Base-by-base conservation (phyloP, 2,113 vertebrate species). In the Leptobrachium ailaonicum region DNA sequence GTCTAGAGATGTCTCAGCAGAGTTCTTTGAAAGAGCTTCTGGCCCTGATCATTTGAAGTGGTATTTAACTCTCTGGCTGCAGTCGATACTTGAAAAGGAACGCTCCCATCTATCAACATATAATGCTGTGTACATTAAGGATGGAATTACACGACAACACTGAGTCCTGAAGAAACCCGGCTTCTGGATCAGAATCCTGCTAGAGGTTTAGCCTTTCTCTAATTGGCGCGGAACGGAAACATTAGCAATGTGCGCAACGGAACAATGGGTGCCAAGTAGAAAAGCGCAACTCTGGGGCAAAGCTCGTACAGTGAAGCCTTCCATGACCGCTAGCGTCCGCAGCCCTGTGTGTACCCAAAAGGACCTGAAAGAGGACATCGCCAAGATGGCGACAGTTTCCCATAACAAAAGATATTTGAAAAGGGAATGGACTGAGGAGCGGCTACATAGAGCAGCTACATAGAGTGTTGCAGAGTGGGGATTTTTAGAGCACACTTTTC, bases 1-100 rank as follows among this genome's bases (percentile, higher is more conserved):
- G 78, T 80, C 78, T 80, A 67, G 50, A 74, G 63, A 58, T 12
- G 71, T 73, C 78, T 74, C 78, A 5, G 71, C 56, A 73, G 77
- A 73, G 77, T 56, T 79, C 77, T 79, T 12, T 73, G 78, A 80
- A 74, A 80, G n/a, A 72, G 78, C 71, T 56, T 68, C 45, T 11
- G 2, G 32, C 9, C 63, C 63, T 64, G 63, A 67, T 70, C 78
- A 74, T 80, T 68, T 41, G 7, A 60, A 73, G 70, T 45, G 41
- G 50, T 44, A 10, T 32, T 79, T 79, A 79, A 73, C 77, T 67
- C 71, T 73, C 14, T 45, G 71, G 41, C 43, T 74, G 71, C 71
- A 66, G 71, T 80, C 71, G 68, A 74, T 80, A 47, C 12, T 40
- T 41, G 66, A 77, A 45, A 32, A 2, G 50, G 50, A 8, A 41